Conservation (phyloP, 2,797 vertebrate species). For the Emydoidea blandingii region DNA sequence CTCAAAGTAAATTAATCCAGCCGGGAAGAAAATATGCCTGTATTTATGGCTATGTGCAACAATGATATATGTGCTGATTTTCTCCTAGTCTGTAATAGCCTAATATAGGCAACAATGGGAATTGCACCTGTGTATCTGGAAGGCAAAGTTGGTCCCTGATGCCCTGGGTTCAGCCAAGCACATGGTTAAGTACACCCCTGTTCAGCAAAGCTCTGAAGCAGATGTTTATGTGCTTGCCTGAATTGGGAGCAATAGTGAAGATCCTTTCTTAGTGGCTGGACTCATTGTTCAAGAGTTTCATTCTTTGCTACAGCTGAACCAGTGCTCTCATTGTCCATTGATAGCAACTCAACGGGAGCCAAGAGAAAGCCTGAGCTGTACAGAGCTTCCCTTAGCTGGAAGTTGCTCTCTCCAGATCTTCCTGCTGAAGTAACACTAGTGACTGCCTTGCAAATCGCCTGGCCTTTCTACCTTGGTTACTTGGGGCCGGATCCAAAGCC, state of each 20-base stretch:
- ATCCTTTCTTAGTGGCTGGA: background rate
- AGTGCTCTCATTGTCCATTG: background rate
- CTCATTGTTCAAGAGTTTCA: background rate
- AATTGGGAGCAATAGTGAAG: background rate
- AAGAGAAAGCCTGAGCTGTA: background rate
- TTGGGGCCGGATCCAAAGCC: too few species aligned
- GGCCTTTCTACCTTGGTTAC: background rate
- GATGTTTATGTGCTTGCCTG: background rate
- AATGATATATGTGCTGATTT: background rate
- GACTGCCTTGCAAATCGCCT: background rate
- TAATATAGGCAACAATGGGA: background rate
- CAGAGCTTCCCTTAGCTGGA: background rate
- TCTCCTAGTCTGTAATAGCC: background rate
- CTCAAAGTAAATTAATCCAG: background rate
- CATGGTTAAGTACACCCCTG: background rate
- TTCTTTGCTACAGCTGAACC: background rate
- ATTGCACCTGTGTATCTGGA: background rate
- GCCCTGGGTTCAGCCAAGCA: background rate
- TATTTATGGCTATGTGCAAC: background rate
- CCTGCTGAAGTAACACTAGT: background rate
- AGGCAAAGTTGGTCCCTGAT: background rate
- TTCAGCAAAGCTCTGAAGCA: background rate
- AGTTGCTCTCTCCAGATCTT: background rate
- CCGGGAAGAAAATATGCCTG: background rate
- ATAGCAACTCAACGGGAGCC: background rate